Percentiles rank a stretch among this genome's conserved stretches.
Conservation (phyloP, 2,888 invertebrate species). For the Dendrolimus pini region DNA sequence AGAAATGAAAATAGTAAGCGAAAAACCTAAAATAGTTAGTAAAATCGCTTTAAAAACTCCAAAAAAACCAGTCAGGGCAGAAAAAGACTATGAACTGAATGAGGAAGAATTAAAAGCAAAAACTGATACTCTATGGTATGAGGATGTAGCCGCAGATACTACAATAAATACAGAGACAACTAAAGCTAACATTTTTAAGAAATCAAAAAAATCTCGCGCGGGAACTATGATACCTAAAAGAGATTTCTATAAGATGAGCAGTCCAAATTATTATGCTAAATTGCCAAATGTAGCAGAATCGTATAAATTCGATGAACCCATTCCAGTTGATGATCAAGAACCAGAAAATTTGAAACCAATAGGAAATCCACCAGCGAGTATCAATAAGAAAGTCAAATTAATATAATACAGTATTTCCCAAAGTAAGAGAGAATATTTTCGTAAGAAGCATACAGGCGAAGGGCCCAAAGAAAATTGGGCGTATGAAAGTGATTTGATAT, state of each 20-base stretch:
- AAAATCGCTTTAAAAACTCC: background rate
- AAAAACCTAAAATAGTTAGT: background rate
- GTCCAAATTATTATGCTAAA: slow-evolving; percentile 40
- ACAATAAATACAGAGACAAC: too few species aligned
- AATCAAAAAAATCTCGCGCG: background rate
- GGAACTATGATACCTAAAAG: slow-evolving; percentile 37
- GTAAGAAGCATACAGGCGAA: too few species aligned
- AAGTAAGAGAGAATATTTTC: too few species aligned
- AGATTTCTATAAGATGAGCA: slow-evolving; percentile 29
- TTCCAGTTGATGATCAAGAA: slow-evolving; percentile 45
- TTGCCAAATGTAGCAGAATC: slow-evolving; percentile 38
- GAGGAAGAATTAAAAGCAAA: slow-evolving; percentile 25
- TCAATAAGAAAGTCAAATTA: slow-evolving; percentile 37
- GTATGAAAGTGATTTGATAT: too few species aligned
- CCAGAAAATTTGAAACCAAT: slow-evolving; percentile 29
- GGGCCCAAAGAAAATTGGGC: too few species aligned
- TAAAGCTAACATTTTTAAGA: too few species aligned
- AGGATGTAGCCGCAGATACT: slow-evolving; percentile 11
- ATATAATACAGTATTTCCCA: background rate
- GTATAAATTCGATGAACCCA: slow-evolving; percentile 50
- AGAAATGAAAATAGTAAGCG: slow-evolving; percentile 1
- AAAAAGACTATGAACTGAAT: background rate
- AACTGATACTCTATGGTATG: slow-evolving; percentile 26
- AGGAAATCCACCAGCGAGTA: slow-evolving; percentile 25
- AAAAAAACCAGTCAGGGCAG: background rate